These are phyloP conservation scores for Lemur catta DNA, from an alignment of 2,797 vertebrate genomes.

Conservation along the genomic window DNA sequence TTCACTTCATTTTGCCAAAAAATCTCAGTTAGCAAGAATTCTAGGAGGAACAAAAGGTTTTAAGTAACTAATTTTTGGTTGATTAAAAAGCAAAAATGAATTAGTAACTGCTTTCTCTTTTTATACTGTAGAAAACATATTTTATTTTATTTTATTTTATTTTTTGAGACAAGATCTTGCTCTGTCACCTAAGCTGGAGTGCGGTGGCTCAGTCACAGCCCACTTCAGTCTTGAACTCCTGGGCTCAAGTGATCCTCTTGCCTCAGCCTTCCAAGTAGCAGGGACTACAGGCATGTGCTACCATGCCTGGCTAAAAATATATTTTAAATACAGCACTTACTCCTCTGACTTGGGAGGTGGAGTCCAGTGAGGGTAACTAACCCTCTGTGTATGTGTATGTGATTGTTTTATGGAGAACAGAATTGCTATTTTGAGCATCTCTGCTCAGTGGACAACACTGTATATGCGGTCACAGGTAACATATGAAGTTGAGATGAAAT, in stretches of 20 bases:
- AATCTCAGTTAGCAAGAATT: conserved; percentile 41
- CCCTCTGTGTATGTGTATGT: background rate
- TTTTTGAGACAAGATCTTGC: background rate
- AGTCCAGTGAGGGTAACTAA: background rate
- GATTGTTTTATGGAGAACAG: background rate
- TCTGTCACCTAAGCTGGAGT: background rate
- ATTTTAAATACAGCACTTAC: background rate
- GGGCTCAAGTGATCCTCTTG: background rate
- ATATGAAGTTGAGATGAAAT: background rate
- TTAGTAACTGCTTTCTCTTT: background rate
- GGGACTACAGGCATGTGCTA: background rate
- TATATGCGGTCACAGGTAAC: background rate
- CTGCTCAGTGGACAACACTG: background rate
- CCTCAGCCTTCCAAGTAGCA: background rate
- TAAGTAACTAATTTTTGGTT: background rate
- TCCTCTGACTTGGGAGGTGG: background rate
- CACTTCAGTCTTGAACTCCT: background rate
- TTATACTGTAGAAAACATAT: background rate
- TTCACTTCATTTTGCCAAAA: conserved; percentile 40
- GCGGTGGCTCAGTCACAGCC: background rate
- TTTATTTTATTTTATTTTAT: background rate
- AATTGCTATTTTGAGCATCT: background rate
- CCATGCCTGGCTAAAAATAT: background rate
- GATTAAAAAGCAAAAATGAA: conserved; percentile 37
- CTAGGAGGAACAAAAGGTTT: background rate